Conservation (phyloP, 2,888 invertebrate genomes). For the Cryptophagus acutangulus region DNA sequence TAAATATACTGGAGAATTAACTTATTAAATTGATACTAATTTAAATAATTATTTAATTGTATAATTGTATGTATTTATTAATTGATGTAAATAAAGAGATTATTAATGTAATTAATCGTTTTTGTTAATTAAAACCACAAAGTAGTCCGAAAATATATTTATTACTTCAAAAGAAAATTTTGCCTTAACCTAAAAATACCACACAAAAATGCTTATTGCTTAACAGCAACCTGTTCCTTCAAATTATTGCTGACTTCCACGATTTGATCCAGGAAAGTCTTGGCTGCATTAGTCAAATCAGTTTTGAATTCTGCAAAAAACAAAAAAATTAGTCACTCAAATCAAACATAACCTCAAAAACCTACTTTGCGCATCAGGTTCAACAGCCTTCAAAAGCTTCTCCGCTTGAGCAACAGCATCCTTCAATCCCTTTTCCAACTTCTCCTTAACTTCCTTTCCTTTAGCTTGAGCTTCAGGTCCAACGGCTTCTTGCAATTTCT, state of each 20-base stretch:
- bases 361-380: conserved; percentile 40
- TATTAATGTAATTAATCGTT: too few species aligned
- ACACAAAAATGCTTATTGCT: too few species aligned
- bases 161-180: too few species aligned
- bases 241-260: conserved; percentile 30
- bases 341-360: conserved; percentile 5
- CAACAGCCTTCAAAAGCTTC: conserved; percentile 37
- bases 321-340: background rate
- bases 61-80: too few species aligned
- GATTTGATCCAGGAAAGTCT: conserved; percentile 30
- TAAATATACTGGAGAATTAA: conserved; percentile 1
- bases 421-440: conserved; percentile 38
- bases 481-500: conserved; percentile 33
- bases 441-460: conserved; percentile 37
- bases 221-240: conserved; percentile 26
- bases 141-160: too few species aligned
- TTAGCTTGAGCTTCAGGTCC: conserved; percentile 40
- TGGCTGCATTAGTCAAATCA: conserved; percentile 29
- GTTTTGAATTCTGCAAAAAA: conserved; percentile 29
- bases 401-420: conserved; percentile 36
- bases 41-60: too few species aligned
- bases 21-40: too few species aligned
- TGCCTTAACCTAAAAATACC: too few species aligned
- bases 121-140: too few species aligned
- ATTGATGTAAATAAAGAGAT: too few species aligned